phyloP scores from a whole-genome alignment of 2,888 invertebrate genomes.

The Megaustenia siamemsis region DNA sequence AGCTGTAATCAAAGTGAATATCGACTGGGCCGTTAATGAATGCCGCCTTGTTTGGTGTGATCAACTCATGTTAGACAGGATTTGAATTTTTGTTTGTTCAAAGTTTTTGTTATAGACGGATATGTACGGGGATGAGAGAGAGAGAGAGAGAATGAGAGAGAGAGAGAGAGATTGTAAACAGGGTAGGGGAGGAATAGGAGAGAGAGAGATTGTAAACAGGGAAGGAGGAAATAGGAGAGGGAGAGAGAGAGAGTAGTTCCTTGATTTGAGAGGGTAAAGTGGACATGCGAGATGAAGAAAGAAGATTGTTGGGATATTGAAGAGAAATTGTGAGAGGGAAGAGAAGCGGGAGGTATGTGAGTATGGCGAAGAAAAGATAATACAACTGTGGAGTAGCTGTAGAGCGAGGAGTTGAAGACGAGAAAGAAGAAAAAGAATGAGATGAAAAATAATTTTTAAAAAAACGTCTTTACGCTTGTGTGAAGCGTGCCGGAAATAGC shows the following conservation, averaged over 20 bases:
- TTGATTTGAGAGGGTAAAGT: neutral
- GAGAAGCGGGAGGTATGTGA: neutral
- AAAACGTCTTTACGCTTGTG: neutral
- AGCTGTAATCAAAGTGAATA: neutral
- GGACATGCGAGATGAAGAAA: neutral
- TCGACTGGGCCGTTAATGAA: neutral
- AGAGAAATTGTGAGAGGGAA: neutral
- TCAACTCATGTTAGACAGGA: too few species aligned
- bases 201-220: too few species aligned
- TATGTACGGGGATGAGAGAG: neutral
- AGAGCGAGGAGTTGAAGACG: too few species aligned
- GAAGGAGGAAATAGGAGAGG: too few species aligned
- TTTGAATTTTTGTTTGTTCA: neutral
- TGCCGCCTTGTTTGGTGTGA: neutral
- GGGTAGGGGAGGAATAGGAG: neutral
- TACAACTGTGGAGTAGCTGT: too few species aligned
- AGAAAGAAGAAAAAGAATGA: too few species aligned
- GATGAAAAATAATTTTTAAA: neutral
- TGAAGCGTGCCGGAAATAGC: too few species aligned
- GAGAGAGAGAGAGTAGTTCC: neutral
- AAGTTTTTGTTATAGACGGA: neutral
- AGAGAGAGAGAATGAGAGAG: conserved; percentile 16
- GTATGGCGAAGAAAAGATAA: too few species aligned
- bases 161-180: too few species aligned
- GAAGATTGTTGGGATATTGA: neutral